Conservation (phyloP, 1,140 invertebrate genomes). For the Ooceraea biroi region DNA sequence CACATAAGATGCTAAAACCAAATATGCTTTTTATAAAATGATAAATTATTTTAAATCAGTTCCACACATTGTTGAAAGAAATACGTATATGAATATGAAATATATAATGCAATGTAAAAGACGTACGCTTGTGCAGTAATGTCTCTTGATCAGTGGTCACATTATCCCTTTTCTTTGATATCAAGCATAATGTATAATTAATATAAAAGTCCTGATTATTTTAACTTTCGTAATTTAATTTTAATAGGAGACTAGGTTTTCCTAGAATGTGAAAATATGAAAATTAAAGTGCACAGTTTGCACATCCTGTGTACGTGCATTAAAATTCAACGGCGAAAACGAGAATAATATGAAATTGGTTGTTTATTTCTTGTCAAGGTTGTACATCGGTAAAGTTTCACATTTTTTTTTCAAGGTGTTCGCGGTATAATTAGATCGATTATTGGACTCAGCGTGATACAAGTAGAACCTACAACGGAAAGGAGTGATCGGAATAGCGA, state of each 20-base stretch:
- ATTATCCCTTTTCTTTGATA: not conserved
- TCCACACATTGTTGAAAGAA: not conserved
- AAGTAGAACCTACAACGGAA: slow-evolving; percentile 53
- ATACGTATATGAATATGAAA: slow-evolving; percentile 14
- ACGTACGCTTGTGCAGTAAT: slow-evolving; percentile 10
- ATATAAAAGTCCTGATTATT: not conserved
- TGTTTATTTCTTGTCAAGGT: slow-evolving; percentile 74
- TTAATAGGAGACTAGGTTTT: not conserved
- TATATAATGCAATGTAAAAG: slow-evolving; percentile 25
- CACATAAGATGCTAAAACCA: slow-evolving; percentile 22
- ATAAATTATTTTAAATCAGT: slow-evolving; percentile 53
- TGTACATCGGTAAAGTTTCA: slow-evolving; percentile 70
- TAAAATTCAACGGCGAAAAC: not conserved
- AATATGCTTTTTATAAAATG: slow-evolving; percentile 49
- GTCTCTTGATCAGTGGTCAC: not conserved
- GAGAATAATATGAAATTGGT: slow-evolving; percentile 67
- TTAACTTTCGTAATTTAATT: not conserved
- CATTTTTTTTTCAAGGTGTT: slow-evolving; percentile 61
- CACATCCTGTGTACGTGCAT: not conserved
- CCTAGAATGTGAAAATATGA: not conserved
- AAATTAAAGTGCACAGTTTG: not conserved
- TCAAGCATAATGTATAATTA: not conserved
- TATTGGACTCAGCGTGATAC: slow-evolving; percentile 55
- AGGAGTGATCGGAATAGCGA: slow-evolving; percentile 18
- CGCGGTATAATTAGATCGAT: slow-evolving; percentile 61